phyloP scores from a whole-genome alignment of 1,140 invertebrate genomes.

The Oscheius sp. region DNA sequence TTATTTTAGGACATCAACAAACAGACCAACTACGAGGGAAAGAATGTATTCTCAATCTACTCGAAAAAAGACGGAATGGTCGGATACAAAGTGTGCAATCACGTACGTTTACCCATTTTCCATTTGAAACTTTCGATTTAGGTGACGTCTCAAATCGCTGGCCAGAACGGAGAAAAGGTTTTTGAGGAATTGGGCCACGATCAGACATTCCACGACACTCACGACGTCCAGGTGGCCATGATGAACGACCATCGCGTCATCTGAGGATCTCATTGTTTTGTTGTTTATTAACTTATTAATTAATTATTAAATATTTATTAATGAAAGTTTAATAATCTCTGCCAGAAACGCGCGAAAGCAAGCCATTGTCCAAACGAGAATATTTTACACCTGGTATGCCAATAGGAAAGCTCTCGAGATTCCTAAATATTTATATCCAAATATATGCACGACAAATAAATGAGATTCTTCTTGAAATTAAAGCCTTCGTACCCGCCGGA shows the following conservation, averaged over 20 bases:
- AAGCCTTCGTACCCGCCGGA: too few relatives aligned
- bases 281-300: neutral
- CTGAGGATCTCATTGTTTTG: slow-evolving; percentile 1
- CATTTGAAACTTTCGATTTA: slow-evolving; percentile 19
- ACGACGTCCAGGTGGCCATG: slow-evolving; percentile 48
- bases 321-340: neutral
- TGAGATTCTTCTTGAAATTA: too few relatives aligned
- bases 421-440: too few relatives aligned
- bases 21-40: slow-evolving; percentile 50
- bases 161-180: slow-evolving; percentile 51
- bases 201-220: slow-evolving; percentile 54
- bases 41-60: slow-evolving; percentile 55
- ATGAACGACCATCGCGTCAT: slow-evolving; percentile 48
- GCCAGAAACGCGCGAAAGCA: too few relatives aligned
- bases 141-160: slow-evolving; percentile 53
- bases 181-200: slow-evolving; percentile 55
- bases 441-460: too few relatives aligned
- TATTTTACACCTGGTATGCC: too few relatives aligned
- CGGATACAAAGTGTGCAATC: slow-evolving; percentile 49
- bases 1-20: slow-evolving; percentile 52
- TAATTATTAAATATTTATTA: neutral
- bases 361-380: too few relatives aligned
- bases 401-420: too few relatives aligned
- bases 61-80: slow-evolving; percentile 52
- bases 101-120: slow-evolving; percentile 31